These are phyloP conservation scores for Stomatorhinus ivindoensis DNA, from an alignment of 2,113 vertebrate species.

Conservation along the genomic window DNA sequence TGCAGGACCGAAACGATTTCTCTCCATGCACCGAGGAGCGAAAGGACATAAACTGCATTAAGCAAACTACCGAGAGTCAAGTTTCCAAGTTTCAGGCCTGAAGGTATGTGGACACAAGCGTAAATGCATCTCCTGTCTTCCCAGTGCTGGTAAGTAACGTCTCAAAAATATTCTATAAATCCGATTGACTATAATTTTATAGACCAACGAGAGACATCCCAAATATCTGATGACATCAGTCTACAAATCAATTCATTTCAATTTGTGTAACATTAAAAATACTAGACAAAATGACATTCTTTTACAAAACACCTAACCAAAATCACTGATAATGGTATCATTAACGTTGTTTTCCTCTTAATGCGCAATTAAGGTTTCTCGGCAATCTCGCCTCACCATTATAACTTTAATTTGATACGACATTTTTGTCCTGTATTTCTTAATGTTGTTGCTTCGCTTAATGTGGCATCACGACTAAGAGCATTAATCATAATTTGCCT, in stretches of 20 bases:
- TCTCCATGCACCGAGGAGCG: not conserved
- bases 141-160: not conserved
- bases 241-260: not conserved
- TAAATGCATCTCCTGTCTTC: not conserved
- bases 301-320: not conserved
- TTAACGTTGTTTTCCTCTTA: not conserved
- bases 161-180: not conserved
- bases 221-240: not conserved
- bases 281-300: not conserved
- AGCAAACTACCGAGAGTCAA: not conserved
- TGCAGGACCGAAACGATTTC: not conserved
- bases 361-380: conserved; percentile 1
- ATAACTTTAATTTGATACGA: not conserved
- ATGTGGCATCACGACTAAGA: not conserved
- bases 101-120: not conserved
- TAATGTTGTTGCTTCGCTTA: conserved; percentile 1
- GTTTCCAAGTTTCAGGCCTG: not conserved
- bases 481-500: not conserved
- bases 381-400: conserved; percentile 1
- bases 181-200: not conserved
- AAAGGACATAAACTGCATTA: not conserved
- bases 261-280: not conserved
- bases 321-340: not conserved
- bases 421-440: conserved; percentile 3
- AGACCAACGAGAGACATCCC: not conserved